A percentile compares a stretch with the other conserved stretches of the same genome.
phyloP scores from a whole-genome alignment of 1,140 invertebrate species.

The Adelges cooleyi region DNA sequence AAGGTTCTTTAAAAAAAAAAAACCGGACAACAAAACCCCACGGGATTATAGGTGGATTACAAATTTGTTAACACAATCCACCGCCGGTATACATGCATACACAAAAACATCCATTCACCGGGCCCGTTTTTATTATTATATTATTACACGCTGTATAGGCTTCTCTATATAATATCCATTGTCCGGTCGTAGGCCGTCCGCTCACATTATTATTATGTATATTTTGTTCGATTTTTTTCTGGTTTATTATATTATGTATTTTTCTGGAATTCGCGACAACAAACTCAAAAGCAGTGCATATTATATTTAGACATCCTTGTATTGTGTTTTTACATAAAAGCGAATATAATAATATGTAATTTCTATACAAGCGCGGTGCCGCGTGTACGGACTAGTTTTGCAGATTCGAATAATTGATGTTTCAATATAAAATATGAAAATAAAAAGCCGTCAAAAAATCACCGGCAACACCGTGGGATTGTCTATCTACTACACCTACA shows the following conservation, averaged over 20 bases:
- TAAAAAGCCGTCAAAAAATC: no score
- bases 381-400: not conserved
- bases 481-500: no score
- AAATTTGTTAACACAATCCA: conserved; percentile 28
- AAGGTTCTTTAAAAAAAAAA: conserved; percentile 11
- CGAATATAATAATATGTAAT: conserved; percentile 1
- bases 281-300: conserved; percentile 1
- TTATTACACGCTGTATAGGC: conserved; percentile 8
- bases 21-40: conserved; percentile 21
- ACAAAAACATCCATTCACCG: conserved; percentile 23
- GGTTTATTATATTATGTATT: not conserved
- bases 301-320: not conserved
- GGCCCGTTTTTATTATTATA: conserved; percentile 23
- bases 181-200: not conserved
- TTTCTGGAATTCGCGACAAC: conserved; percentile 18
- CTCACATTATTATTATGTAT: conserved; percentile 26
- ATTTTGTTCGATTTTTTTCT: conserved; percentile 3
- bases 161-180: conserved; percentile 22
- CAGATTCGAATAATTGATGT: conserved; percentile 3
- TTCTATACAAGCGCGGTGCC: not conserved
- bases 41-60: conserved; percentile 24
- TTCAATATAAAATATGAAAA: conserved; percentile 20
- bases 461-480: no score
- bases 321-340: not conserved
- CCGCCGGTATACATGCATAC: not conserved